Percentiles rank a stretch among this genome's conserved stretches.
Evolutionary conservation across 2,888 invertebrate species (phyloP).

Genomic region (Hypolimnas misippus): DNA sequence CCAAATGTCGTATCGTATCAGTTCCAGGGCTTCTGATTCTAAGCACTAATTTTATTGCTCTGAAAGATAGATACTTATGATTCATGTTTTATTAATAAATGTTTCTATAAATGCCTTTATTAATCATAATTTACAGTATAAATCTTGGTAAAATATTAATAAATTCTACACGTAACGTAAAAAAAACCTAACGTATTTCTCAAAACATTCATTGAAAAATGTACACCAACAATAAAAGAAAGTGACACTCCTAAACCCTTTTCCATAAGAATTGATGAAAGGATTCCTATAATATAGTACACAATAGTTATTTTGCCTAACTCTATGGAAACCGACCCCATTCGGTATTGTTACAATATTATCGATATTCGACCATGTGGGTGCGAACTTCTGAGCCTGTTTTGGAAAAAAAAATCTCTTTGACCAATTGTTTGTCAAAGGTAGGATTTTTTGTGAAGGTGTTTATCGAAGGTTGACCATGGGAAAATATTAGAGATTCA

Average conservation of each 20-base stretch:
- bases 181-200: too few species aligned
- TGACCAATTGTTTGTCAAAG: slow-evolving; percentile 82
- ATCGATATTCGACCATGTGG: slow-evolving; percentile 74
- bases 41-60: too few species aligned
- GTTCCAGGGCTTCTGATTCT: too few species aligned
- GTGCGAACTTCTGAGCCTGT: slow-evolving; percentile 69
- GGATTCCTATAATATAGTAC: slow-evolving; percentile 70
- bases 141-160: too few species aligned
- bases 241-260: slow-evolving; percentile 81
- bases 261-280: slow-evolving; percentile 80
- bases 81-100: too few species aligned
- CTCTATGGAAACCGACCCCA: slow-evolving; percentile 50
- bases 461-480: slow-evolving; percentile 82
- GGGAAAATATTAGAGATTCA: slow-evolving; percentile 81
- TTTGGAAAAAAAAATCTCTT: slow-evolving; percentile 75
- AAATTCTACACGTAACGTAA: too few species aligned
- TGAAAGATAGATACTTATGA: too few species aligned
- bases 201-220: slow-evolving; percentile 9
- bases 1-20: too few species aligned
- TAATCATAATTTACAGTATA: too few species aligned
- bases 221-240: slow-evolving; percentile 54
- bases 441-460: slow-evolving; percentile 76
- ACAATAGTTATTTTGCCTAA: slow-evolving; percentile 80
- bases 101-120: too few species aligned
- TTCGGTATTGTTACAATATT: slow-evolving; percentile 72